These are phyloP conservation scores for Lepidocyrtinus sp. DNA, from an alignment of 2,888 invertebrate species.

Conservation along the genomic window DNA sequence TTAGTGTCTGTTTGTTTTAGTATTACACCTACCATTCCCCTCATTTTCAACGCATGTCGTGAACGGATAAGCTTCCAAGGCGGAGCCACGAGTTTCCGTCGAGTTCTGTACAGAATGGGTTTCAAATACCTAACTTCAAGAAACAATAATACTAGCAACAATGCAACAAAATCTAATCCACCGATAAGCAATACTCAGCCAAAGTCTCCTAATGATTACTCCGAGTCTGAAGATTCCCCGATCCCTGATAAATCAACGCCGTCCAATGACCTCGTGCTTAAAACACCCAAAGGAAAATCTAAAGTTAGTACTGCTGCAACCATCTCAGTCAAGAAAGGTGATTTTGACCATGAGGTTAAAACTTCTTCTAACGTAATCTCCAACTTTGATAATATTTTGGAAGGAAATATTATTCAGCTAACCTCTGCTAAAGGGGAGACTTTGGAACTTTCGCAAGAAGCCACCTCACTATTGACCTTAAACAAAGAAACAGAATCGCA, in stretches of 20 bases:
- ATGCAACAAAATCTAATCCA: too few relatives aligned
- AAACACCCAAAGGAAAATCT: too few relatives aligned
- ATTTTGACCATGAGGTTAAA: background rate
- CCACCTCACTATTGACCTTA: constrained; percentile 36
- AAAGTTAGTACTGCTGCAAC: too few relatives aligned
- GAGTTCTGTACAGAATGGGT: constrained; percentile 67
- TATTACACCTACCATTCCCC: constrained; percentile 63
- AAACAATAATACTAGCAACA: too few relatives aligned
- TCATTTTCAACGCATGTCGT: constrained; percentile 62
- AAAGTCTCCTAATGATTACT: too few relatives aligned
- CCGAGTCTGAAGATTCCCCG: too few relatives aligned
- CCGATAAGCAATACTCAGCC: too few relatives aligned
- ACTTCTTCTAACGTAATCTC: constrained; percentile 10
- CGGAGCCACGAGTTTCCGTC: constrained; percentile 66
- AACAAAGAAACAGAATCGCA: constrained; percentile 42
- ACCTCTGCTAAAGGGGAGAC: constrained; percentile 35
- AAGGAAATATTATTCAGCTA: constrained; percentile 30
- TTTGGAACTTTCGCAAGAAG: constrained; percentile 40
- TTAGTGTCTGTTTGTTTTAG: constrained; percentile 42
- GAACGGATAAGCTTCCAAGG: constrained; percentile 65
- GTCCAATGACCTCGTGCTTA: too few relatives aligned
- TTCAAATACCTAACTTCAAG: constrained; percentile 63
- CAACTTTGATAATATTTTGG: constrained; percentile 32
- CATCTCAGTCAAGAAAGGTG: constrained; percentile 16
- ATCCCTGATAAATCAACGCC: too few relatives aligned